Percentiles rank a stretch among this genome's conserved stretches.
Conservation (phyloP, 1,140 invertebrate species). For the Listronotus oregonensis region DNA sequence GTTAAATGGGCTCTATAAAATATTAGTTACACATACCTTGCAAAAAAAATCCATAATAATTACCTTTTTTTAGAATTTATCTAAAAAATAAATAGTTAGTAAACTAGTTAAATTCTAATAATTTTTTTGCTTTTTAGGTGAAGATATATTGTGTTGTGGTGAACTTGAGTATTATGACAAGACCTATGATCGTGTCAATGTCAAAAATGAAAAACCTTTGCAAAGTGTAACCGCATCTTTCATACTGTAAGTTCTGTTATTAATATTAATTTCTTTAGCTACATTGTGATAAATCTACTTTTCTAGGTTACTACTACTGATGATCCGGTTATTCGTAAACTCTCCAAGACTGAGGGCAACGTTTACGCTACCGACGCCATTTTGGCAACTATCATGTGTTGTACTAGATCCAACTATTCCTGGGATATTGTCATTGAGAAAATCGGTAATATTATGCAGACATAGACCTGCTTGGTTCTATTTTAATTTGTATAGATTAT, state of each 20-base stretch:
- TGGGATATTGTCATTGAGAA: slow-evolving; percentile 99
- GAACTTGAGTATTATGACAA: slow-evolving; percentile 98
- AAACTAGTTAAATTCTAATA: too few species aligned
- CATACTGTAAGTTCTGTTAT: slow-evolving; percentile 73
- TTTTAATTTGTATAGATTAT: too few species aligned
- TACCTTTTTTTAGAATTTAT: too few species aligned
- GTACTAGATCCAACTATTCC: slow-evolving; percentile 95
- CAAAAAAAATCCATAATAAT: too few species aligned
- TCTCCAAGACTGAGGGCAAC: slow-evolving; percentile 92
- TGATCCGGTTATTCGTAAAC: slow-evolving; percentile 94
- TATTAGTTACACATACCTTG: too few species aligned
- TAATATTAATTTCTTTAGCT: too few species aligned
- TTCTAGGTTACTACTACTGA: slow-evolving; percentile 91
- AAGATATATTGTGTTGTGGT: slow-evolving; percentile 84
- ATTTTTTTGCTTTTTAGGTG: slow-evolving; percentile 61
- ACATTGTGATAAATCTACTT: slow-evolving; percentile 11
- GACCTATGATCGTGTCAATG: slow-evolving; percentile 93
- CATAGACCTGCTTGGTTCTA: not conserved
- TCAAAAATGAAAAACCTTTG: slow-evolving; percentile 92
- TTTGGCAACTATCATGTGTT: slow-evolving; percentile 98
- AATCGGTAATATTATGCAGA: slow-evolving; percentile 66
- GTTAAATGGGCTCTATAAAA: too few species aligned
- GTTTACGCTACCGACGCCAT: slow-evolving; percentile 99
- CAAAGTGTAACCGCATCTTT: slow-evolving; percentile 94
- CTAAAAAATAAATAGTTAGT: too few species aligned